Conservation (phyloP, 1,140 invertebrate species). For the Aethina tumida region DNA sequence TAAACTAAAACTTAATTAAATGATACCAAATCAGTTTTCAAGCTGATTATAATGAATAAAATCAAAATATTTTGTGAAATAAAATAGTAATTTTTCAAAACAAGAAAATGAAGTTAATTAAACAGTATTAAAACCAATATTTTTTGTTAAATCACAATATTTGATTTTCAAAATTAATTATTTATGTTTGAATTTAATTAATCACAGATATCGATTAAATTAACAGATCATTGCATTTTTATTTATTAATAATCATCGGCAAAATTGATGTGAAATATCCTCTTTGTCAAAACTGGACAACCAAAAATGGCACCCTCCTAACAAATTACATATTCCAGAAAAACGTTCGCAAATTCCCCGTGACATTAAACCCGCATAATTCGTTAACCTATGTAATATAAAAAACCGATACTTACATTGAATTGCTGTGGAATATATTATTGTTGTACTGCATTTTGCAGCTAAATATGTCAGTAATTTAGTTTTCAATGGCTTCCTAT, state of each 20-base stretch:
- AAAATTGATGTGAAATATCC: neutral
- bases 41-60: too few species aligned
- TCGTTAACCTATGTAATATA: neutral
- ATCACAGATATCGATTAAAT: too few species aligned
- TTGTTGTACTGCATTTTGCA: conserved; percentile 34
- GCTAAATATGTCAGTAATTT: conserved; percentile 23
- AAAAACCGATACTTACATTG: conserved; percentile 23
- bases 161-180: too few species aligned
- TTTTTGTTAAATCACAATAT: too few species aligned
- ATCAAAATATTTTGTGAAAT: too few species aligned
- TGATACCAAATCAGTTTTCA: too few species aligned
- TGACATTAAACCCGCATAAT: neutral
- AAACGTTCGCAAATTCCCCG: neutral
- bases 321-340: neutral
- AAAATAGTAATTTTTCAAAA: too few species aligned
- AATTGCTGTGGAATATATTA: conserved; percentile 30
- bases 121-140: too few species aligned
- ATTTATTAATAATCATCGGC: neutral
- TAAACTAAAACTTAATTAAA: too few species aligned
- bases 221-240: neutral
- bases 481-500: conserved; percentile 29
- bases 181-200: too few species aligned
- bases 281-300: neutral
- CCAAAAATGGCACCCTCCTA: neutral
- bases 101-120: too few species aligned